Evolutionary conservation across 2,113 vertebrate species (phyloP), one percentile per base, ranked within the genome.

Genomic region (Cyprinodon variegatus): DNA sequence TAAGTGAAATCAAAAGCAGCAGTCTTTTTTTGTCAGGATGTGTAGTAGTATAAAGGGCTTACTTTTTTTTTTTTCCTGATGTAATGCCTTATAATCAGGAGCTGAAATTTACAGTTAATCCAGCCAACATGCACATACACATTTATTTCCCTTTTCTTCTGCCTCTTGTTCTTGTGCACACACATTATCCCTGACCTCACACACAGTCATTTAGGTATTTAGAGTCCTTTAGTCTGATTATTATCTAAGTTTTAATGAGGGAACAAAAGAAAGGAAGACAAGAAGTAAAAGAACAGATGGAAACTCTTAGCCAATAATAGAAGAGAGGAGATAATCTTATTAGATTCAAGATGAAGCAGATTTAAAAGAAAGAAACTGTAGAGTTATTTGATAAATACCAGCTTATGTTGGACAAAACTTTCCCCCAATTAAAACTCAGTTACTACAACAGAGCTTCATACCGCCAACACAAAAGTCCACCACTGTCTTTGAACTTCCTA

Each of bases 81-180:
- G 67, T 80, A 86, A 89, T 86, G 74, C 82, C 86, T 72, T 50
- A 66, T 57, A 88, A 88, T 82, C 81, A 72, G 61, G 70, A 66
- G 0, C 67, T 83, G 79, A 85, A 89, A 90, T 85, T 73, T 89
- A 81, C n/a, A 90, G 29, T 29, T 29, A 90, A 90, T 83, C 86
- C 83, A 82, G 76, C 81, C 76, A 77, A 83, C 80, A 66, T 29
- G 77, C 72, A 86, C 76, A 22, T 83, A 86, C 84, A 86, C 86
- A 89, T 82, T 76, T 57, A 63, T 46, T 41, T 46, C 74, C 38
- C 39, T 62, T 70, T 38, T 64, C 45, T 74, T 29, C 65, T 60
- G 29, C 39, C 15, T 76, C 60, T 53, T 48, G 39, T 61, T 71
- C 40, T 38, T 12, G 68, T 62, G 20, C 57, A 50, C 46, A 62